Percentiles rank a stretch among this genome's conserved stretches.
Evolutionary conservation across 2,797 vertebrate genomes (phyloP).

Genomic region (Liparis tanakae): DNA sequence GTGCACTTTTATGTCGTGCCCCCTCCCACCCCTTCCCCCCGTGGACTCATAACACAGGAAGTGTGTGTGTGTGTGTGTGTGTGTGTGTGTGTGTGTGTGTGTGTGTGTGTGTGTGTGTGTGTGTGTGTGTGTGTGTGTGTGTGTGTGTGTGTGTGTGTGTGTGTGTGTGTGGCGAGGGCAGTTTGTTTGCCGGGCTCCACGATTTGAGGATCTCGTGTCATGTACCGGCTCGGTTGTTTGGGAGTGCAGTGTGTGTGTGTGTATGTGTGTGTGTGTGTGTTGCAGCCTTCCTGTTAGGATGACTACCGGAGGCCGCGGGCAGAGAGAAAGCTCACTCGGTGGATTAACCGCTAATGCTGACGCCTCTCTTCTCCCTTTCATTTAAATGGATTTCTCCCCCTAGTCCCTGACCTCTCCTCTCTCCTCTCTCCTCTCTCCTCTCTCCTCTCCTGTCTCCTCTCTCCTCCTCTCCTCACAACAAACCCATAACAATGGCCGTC

Average conservation of each 20-base stretch:
- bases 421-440: not conserved
- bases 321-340: constrained; percentile 77
- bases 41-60: constrained; percentile 53
- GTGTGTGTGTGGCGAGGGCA: constrained; percentile 23
- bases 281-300: constrained; percentile 63
- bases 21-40: constrained; percentile 69
- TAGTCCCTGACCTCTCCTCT: constrained; percentile 47
- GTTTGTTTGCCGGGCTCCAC: no score
- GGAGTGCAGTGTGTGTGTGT: constrained; percentile 24
- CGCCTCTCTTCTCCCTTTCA: constrained; percentile 76
- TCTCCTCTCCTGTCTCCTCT: not conserved
- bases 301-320: constrained; percentile 68
- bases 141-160: constrained; percentile 1
- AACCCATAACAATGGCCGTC: constrained; percentile 36
- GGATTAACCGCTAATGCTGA: constrained; percentile 80
- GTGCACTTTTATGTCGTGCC: constrained; percentile 65
- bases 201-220: no score
- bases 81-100: not conserved
- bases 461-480: constrained; percentile 5
- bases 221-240: no score
- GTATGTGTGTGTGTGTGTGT: constrained; percentile 19
- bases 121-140: not conserved
- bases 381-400: constrained; percentile 78
- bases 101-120: no score
- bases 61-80: constrained; percentile 15